phyloP scores from a whole-genome alignment of 2,113 vertebrate species.

The Nycticryphes semicollaris region DNA sequence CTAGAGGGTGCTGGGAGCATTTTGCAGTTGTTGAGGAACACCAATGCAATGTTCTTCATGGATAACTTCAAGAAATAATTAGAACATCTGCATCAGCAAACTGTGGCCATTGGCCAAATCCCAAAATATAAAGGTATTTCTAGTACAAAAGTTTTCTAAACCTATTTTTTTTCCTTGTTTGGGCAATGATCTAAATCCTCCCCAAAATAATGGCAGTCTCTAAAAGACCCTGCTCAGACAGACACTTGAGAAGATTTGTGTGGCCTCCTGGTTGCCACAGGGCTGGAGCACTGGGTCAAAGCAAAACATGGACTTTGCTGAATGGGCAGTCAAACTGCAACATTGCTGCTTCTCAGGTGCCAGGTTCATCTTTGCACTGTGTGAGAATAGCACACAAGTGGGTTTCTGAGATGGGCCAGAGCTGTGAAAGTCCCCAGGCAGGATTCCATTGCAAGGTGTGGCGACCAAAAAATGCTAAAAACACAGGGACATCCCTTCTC shows the following conservation, averaged over 20 bases:
- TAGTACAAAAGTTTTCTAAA: background rate
- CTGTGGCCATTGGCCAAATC: background rate
- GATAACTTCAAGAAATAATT: background rate
- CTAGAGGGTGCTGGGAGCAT: background rate
- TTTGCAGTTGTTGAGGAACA: conserved; percentile 3
- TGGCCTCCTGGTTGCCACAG: background rate
- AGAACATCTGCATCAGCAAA: background rate
- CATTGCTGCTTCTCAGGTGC: background rate
- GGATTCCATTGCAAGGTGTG: background rate
- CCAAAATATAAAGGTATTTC: background rate
- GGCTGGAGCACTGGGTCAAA: background rate
- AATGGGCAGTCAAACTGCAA: background rate
- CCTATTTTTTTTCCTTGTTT: background rate
- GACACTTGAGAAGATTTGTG: background rate
- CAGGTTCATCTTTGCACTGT: background rate
- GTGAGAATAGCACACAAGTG: background rate
- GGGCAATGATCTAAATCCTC: background rate
- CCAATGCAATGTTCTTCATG: background rate
- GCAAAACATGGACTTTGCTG: background rate
- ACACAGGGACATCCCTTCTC: background rate
- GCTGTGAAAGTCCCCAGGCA: background rate
- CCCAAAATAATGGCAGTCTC: background rate
- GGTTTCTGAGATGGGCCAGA: background rate
- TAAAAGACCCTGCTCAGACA: background rate
- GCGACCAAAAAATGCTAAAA: background rate